phyloP scores from a whole-genome alignment of 2,888 invertebrate species.

The Pterostichus niger region DNA sequence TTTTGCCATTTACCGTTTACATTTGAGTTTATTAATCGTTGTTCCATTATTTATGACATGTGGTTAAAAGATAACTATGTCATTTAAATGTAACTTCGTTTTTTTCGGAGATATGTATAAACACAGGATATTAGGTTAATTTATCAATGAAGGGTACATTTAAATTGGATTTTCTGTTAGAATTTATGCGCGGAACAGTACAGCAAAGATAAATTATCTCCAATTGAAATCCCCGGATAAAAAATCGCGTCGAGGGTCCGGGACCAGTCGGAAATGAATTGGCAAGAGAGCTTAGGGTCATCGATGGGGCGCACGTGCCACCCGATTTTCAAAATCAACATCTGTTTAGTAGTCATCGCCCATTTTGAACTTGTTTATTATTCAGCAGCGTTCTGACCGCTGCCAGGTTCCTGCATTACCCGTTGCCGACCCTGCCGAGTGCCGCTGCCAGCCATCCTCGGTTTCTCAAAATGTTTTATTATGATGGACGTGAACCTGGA shows the following conservation, averaged over 20 bases:
- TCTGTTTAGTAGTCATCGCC: constrained; percentile 66
- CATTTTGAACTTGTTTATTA: constrained; percentile 65
- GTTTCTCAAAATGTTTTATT: constrained; percentile 54
- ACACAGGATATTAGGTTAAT: constrained; percentile 30
- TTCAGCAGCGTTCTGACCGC: constrained; percentile 59
- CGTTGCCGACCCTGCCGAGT: background rate
- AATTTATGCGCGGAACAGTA: constrained; percentile 33
- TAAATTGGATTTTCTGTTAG: constrained; percentile 29
- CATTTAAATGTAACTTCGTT: background rate
- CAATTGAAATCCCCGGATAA: constrained; percentile 44
- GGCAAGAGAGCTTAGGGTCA: constrained; percentile 25
- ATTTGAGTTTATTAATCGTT: background rate
- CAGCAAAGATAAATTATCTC: constrained; percentile 47
- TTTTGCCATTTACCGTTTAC: background rate
- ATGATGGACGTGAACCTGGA: constrained; percentile 34
- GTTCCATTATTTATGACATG: background rate
- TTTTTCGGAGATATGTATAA: constrained; percentile 3
- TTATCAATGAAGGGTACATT: constrained; percentile 33
- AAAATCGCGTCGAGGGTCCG: background rate
- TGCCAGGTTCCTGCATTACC: background rate
- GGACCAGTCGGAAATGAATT: constrained; percentile 37
- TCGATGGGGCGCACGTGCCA: constrained; percentile 31
- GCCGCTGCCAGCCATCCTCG: background rate
- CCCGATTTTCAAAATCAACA: constrained; percentile 63
- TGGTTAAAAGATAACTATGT: background rate